Evolutionary conservation across 2,888 invertebrate species (phyloP).

Genomic region (Aplocera efformata): DNA sequence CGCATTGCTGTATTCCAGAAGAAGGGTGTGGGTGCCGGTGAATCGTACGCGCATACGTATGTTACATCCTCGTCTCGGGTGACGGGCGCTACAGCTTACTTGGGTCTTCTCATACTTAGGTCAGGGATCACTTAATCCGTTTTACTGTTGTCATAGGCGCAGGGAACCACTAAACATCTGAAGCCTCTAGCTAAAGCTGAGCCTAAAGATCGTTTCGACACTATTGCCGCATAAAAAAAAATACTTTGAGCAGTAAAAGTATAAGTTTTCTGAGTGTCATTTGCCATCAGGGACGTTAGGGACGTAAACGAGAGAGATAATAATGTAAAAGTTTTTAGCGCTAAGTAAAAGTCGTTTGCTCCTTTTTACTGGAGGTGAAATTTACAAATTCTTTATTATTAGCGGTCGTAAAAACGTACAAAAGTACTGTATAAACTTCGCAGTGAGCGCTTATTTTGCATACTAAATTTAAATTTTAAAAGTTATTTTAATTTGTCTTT

Average conservation of each 20-base stretch:
- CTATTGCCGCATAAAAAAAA: too few relatives aligned
- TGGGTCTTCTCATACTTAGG: too few relatives aligned
- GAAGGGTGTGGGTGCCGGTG: too few relatives aligned
- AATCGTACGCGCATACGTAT: too few relatives aligned
- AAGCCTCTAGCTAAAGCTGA: too few relatives aligned
- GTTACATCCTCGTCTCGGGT: too few relatives aligned
- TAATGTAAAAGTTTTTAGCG: conserved; percentile 24
- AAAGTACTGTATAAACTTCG: conserved; percentile 13
- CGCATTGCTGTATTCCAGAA: too few relatives aligned
- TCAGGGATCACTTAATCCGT: too few relatives aligned
- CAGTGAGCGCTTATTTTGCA: conserved; percentile 15
- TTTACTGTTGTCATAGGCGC: too few relatives aligned
- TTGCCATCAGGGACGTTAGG: conserved; percentile 20
- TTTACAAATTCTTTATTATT: conserved; percentile 21
- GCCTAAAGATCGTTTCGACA: too few relatives aligned
- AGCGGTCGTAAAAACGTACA: conserved; percentile 15
- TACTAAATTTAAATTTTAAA: conserved; percentile 5
- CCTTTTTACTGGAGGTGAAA: conserved; percentile 20
- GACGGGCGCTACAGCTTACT: too few relatives aligned
- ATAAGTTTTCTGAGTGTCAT: conserved; percentile 19
- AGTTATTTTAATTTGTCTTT: conserved; percentile 1
- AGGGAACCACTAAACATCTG: too few relatives aligned
- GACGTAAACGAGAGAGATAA: conserved; percentile 19
- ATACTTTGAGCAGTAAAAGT: conserved; percentile 7
- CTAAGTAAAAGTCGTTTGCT: conserved; percentile 22